Evolutionary conservation across 2,888 invertebrate species (phyloP).

Genomic region (Alentia gelatinosa): DNA sequence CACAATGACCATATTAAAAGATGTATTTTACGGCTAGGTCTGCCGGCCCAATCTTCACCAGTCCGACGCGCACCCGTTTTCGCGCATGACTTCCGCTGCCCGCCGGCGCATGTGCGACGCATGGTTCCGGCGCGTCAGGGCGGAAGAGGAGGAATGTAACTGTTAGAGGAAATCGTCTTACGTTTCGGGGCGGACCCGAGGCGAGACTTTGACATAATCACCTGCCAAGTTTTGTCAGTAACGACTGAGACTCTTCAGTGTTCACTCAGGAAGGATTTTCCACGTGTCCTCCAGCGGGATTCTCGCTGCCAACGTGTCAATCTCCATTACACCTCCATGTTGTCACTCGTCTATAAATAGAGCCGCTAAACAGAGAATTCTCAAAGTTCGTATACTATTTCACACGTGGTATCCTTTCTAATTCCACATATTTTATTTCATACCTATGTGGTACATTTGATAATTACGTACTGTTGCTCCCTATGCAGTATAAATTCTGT

Average conservation of each 20-base stretch:
- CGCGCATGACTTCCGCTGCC: slow-evolving; percentile 4
- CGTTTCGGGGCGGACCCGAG: not conserved
- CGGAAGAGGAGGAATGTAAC: not conserved
- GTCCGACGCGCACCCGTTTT: not conserved
- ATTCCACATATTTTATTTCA: no score
- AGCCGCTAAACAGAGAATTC: no score
- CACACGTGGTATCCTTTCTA: no score
- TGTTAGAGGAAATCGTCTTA: not conserved
- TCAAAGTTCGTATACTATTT: no score
- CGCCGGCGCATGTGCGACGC: not conserved
- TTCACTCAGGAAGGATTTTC: not conserved
- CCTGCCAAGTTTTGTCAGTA: not conserved
- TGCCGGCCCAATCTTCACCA: not conserved
- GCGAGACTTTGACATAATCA: not conserved
- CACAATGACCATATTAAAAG: not conserved
- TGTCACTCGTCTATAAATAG: no score
- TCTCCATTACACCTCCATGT: no score
- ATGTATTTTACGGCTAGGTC: not conserved
- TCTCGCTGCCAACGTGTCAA: no score
- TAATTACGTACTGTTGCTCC: no score
- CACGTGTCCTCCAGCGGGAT: not conserved
- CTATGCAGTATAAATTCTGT: no score
- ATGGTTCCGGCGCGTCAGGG: slow-evolving; percentile 17
- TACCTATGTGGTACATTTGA: no score
- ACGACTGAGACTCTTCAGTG: not conserved